Evolutionary conservation across 2,113 vertebrate genomes (phyloP).

Genomic region (Vulpes lagopus): DNA sequence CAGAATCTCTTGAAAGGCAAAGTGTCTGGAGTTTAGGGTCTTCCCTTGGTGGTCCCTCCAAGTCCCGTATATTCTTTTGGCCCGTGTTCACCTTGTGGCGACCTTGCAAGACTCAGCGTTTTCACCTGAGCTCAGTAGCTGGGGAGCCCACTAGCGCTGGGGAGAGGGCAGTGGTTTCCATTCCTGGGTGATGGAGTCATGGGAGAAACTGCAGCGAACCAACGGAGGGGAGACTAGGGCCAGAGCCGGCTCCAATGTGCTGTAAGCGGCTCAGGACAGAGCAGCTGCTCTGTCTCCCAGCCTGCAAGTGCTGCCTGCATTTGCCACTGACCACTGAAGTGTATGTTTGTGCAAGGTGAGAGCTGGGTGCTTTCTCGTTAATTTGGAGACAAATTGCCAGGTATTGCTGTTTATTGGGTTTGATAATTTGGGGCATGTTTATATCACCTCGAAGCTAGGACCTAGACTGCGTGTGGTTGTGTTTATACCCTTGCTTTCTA

Average conservation of each 20-base stretch:
- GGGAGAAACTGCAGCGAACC: slow-evolving; percentile 81
- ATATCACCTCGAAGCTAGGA: background rate
- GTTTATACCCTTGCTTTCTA: background rate
- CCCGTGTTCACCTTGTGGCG: slow-evolving; percentile 74
- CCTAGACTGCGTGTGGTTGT: background rate
- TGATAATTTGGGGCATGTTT: background rate
- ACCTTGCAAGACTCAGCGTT: slow-evolving; percentile 77
- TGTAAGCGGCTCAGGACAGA: slow-evolving; percentile 60
- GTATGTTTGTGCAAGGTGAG: slow-evolving; percentile 77
- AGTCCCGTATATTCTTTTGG: background rate
- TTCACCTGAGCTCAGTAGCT: slow-evolving; percentile 52
- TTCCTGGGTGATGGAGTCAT: slow-evolving; percentile 86
- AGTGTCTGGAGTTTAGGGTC: slow-evolving; percentile 34
- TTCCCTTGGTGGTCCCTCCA: background rate
- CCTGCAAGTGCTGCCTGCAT: slow-evolving; percentile 51
- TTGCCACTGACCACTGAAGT: slow-evolving; percentile 68
- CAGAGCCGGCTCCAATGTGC: slow-evolving; percentile 52
- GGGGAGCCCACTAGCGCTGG: background rate
- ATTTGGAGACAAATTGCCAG: slow-evolving; percentile 60
- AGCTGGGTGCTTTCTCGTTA: background rate
- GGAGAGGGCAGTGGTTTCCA: slow-evolving; percentile 76
- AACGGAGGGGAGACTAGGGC: slow-evolving; percentile 73
- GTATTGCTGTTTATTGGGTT: slow-evolving; percentile 44
- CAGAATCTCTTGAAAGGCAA: slow-evolving; percentile 39
- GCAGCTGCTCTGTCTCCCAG: slow-evolving; percentile 75